phyloP scores from a whole-genome alignment of 1,140 invertebrate genomes.

The Aricia agestis region DNA sequence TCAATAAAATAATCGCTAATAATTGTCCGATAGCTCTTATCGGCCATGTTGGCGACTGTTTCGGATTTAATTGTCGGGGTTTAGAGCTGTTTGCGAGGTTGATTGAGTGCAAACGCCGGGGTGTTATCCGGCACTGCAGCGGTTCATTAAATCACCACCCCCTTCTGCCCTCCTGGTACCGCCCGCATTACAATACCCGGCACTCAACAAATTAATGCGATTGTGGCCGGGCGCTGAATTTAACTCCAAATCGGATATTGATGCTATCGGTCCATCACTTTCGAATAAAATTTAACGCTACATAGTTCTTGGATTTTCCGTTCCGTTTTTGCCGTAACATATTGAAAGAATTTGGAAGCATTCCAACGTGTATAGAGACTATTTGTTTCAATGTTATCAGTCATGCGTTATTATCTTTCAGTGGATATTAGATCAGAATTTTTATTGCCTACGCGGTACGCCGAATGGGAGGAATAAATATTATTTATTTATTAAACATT shows the following conservation, averaged over 20 bases:
- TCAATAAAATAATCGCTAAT: conserved; percentile 50
- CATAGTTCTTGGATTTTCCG: not conserved
- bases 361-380: not conserved
- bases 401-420: not conserved
- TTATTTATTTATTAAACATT: too few relatives aligned
- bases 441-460: not conserved
- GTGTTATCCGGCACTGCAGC: conserved; percentile 68
- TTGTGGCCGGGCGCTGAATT: conserved; percentile 50
- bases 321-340: not conserved
- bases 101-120: conserved; percentile 73
- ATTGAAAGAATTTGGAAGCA: not conserved
- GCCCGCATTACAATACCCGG: conserved; percentile 28
- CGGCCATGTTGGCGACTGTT: conserved; percentile 65
- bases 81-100: conserved; percentile 70
- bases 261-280: conserved; percentile 19
- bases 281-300: conserved; percentile 9
- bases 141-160: conserved; percentile 69
- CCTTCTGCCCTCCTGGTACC: conserved; percentile 27
- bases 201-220: conserved; percentile 69
- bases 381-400: not conserved
- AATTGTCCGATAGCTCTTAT: conserved; percentile 63
- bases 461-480: too few relatives aligned
- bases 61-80: conserved; percentile 71
- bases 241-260: conserved; percentile 36
- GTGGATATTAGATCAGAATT: not conserved